Base-by-base conservation (phyloP, 2,113 vertebrate species). In the Zonotrichia leucophrys region DNA sequence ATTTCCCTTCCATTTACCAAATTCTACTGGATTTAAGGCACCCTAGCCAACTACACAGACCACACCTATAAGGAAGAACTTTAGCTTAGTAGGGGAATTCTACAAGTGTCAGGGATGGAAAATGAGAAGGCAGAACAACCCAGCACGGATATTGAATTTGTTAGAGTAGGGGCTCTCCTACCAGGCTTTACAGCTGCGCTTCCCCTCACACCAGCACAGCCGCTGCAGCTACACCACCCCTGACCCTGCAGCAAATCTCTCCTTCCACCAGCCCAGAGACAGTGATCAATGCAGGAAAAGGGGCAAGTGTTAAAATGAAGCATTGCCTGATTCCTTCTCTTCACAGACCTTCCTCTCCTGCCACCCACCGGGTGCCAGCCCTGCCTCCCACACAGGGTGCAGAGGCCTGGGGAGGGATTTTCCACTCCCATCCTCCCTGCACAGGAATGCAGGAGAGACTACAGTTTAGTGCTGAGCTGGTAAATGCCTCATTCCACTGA, bases 401-500 rank as follows among this genome's bases (percentile, higher is more conserved):
- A 83, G 42, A 76, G 55, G 68, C 27, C 49, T 39, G 37, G 28
- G 39, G 53, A 91, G 66, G 41, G 92, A 94, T 86, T 94, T 95
- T 85, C 74, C 7, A 2, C 70, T 89, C 70, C 87, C 67, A 60
- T 85, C 50, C 78, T 74, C 92, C 91, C 42, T 3, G 1, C 63
- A 42, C 46, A 93, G 93, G 92, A 95, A 94, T 88, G 94, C 79
- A 52, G 76, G 76, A 93, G 82, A 87, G 66, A 47, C 67, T 42
- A 47, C 46, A 67, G 76, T n/a, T 83, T 74, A 90, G 68, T 83
- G 91, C 95, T 95, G 93, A 95, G 87, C 83, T 95, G 68, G 90
- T 90, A 83, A 95, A 95, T 68, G 85, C 72, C 76, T 94, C 93
- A 27, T 93, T 70, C 83, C 69, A 80, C 87, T 93, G 68, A 94